Evolutionary conservation across 2,797 vertebrate genomes (phyloP), one percentile per base, ranked within the genome.

Genomic region (Sebastiscus tertius): DNA sequence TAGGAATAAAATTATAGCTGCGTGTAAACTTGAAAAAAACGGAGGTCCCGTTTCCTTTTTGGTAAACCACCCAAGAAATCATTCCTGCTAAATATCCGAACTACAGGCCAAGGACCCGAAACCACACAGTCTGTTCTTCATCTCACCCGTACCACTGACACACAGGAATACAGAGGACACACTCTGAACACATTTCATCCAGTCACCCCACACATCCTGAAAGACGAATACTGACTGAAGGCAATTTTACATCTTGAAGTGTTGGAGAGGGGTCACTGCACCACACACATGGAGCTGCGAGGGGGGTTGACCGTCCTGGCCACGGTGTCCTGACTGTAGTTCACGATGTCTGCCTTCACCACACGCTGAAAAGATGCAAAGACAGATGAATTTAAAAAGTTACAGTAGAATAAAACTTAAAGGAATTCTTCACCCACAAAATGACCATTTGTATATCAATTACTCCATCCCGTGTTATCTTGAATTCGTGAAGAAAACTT

Each of bases 341-440:
- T 99, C 90, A 99, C 98, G 85, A 99, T 99, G 92, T 99, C 98
- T 61, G 99, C 99, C 93, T 99, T 99, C 94, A 99, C 97, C 95
- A 99, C 98, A 11, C 96, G 96, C 98, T 99, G 86, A 26, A 87
- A 75, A 80, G 26, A 79, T n/a, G 74, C 27, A 81, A 14, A 81
- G 6, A 79, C 14, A 55, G 10, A 79, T 4, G 12, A 62, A 60
- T 86, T 49, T 66, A 65, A 86, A 64, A 26, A 54, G 29, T 52
- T 29, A 56, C 18, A 64, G 39, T 46, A 1, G 16, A 81, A 56
- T 65, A 18, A 69, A 58, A 10, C 11, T 2, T 14, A n/a, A 16
- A 42, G 33, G 24, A 58, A 16, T 58, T 8, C 20, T n/a, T 52
- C 49, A 52, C 8, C 18, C 20, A n/a, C 49, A n/a, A 20, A 52